These are phyloP conservation scores for Helarctos malayanus DNA, from an alignment of 2,797 vertebrate species.

Conservation along the genomic window DNA sequence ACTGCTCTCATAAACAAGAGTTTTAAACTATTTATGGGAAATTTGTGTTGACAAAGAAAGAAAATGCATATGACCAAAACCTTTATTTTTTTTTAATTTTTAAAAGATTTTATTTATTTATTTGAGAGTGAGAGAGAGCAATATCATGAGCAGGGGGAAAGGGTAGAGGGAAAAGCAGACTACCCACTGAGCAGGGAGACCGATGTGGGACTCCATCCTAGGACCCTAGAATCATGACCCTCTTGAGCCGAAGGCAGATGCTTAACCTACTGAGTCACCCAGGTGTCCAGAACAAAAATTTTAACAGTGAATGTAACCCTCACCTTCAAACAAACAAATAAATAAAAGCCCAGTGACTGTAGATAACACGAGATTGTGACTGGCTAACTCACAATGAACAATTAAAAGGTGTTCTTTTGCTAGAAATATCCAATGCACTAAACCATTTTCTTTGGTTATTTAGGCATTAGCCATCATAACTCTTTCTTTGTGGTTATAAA, in stretches of 20 bases:
- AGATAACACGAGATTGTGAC: neutral
- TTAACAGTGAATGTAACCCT: neutral
- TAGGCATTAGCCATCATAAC: neutral
- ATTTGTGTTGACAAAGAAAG: slow-evolving; percentile 15
- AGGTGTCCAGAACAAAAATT: neutral
- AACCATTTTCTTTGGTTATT: neutral
- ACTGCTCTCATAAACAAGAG: neutral
- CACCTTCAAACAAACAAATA: neutral
- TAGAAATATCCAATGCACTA: neutral
- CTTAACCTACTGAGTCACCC: neutral
- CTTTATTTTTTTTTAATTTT: neutral
- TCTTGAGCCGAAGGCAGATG: neutral
- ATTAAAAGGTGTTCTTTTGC: neutral
- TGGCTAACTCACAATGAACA: neutral
- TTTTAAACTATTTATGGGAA: slow-evolving; percentile 7
- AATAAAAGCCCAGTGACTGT: neutral
- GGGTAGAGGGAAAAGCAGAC: neutral
- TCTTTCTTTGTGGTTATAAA: neutral
- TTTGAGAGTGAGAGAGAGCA: neutral
- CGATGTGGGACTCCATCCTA: neutral
- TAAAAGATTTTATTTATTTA: neutral
- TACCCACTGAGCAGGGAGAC: neutral
- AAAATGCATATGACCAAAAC: neutral
- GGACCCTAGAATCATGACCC: neutral
- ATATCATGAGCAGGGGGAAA: neutral